phyloP scores from a whole-genome alignment of 2,797 vertebrate species.

The Carapus acus region DNA sequence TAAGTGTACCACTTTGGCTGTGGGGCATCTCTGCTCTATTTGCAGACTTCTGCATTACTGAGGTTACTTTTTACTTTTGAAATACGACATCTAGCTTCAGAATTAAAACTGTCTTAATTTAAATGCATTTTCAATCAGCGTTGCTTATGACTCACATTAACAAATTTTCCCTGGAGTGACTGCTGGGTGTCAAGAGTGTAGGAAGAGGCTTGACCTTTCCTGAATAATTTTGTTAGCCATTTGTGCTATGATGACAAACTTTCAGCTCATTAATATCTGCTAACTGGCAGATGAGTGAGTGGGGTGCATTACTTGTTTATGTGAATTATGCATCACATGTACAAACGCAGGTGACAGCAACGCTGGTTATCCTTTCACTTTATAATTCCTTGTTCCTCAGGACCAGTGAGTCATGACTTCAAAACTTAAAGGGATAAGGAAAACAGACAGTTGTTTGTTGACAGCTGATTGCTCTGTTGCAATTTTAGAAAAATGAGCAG shows the following conservation, averaged over 20 bases:
- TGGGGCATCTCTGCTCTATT: slow-evolving; percentile 47
- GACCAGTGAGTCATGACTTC: slow-evolving; percentile 36
- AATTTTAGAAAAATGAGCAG: slow-evolving; percentile 11
- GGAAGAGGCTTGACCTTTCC: slow-evolving; percentile 50
- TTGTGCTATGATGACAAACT: slow-evolving; percentile 33
- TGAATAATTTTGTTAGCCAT: slow-evolving; percentile 42
- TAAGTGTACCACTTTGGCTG: slow-evolving; percentile 45
- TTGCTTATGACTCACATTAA: slow-evolving; percentile 50
- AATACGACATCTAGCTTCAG: slow-evolving; percentile 46
- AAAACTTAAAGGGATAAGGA: slow-evolving; percentile 25
- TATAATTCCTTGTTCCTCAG: slow-evolving; percentile 17
- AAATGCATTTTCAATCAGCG: slow-evolving; percentile 52
- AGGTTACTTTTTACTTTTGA: slow-evolving; percentile 57
- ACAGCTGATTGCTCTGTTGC: slow-evolving; percentile 25
- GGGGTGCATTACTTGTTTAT: not conserved
- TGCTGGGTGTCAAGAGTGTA: slow-evolving; percentile 45
- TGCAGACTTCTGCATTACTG: slow-evolving; percentile 47
- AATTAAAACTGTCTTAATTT: slow-evolving; percentile 55
- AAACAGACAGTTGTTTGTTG: slow-evolving; percentile 13
- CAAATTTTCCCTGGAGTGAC: slow-evolving; percentile 36
- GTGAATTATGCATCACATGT: slow-evolving; percentile 17
- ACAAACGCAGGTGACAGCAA: slow-evolving; percentile 18
- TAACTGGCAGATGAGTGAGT: slow-evolving; percentile 12
- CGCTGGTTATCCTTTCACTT: slow-evolving; percentile 5
- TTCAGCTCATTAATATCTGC: slow-evolving; percentile 20